Conservation (phyloP, 2,113 vertebrate species). For the Clarias macrocephalus region DNA sequence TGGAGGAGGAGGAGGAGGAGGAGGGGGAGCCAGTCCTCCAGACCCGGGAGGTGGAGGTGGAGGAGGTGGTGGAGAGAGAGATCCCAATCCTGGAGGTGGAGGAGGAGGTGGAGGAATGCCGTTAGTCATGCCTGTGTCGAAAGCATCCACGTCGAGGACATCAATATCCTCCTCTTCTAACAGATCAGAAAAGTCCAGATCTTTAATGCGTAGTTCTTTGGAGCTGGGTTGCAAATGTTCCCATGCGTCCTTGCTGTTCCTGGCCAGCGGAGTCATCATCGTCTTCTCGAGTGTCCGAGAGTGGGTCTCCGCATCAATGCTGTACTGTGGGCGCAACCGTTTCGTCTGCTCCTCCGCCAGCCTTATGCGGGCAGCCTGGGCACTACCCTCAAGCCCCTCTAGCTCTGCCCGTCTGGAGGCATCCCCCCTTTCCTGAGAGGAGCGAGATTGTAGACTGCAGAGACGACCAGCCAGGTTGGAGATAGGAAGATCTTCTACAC, state of each 20-base stretch:
- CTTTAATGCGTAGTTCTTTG: constrained; percentile 82
- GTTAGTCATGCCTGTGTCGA: constrained; percentile 57
- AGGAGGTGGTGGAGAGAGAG: constrained; percentile 69
- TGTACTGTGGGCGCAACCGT: constrained; percentile 71
- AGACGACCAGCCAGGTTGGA: constrained; percentile 57
- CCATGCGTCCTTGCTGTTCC: constrained; percentile 70
- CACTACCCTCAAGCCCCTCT: constrained; percentile 64
- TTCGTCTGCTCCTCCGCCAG: constrained; percentile 64
- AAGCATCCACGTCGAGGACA: constrained; percentile 73
- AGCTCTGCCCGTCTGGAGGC: constrained; percentile 64
- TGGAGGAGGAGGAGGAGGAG: constrained; percentile 65
- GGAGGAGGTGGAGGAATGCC: constrained; percentile 62
- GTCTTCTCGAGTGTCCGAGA: constrained; percentile 73
- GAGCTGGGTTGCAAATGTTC: constrained; percentile 70
- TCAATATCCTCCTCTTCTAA: constrained; percentile 91
- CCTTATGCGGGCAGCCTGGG: constrained; percentile 60
- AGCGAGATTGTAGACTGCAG: constrained; percentile 55
- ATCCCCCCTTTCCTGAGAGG: constrained; percentile 53
- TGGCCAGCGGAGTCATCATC: constrained; percentile 69
- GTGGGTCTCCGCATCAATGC: constrained; percentile 76
- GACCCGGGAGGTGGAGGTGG: constrained; percentile 58
- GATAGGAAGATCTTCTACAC: constrained; percentile 20
- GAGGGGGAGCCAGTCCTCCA: background rate
- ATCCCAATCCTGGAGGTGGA: constrained; percentile 46
- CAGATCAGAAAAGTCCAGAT: constrained; percentile 95